Conservation (phyloP, 2,888 invertebrate species). For the Netelia virgata region DNA sequence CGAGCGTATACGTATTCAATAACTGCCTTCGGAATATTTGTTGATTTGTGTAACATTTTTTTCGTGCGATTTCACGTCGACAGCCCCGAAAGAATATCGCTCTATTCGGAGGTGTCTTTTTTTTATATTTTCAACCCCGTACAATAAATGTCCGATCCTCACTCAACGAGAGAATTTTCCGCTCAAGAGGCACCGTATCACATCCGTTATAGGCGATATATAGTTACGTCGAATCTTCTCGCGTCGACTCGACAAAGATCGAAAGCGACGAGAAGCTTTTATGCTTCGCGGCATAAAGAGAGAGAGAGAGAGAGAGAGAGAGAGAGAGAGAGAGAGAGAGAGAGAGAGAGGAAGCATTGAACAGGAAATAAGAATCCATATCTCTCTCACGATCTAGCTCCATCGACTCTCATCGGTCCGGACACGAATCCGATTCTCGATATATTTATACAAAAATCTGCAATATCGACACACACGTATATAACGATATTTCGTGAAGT, state of each 20-base stretch:
- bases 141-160: slow-evolving; percentile 57
- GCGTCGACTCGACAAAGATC: slow-evolving; percentile 58
- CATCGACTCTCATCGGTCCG: slow-evolving; percentile 54
- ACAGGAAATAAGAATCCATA: slow-evolving; percentile 64
- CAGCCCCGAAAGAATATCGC: neutral
- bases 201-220: slow-evolving; percentile 43
- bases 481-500: slow-evolving; percentile 37
- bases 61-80: neutral
- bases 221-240: slow-evolving; percentile 46
- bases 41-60: neutral
- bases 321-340: slow-evolving; percentile 21
- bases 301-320: slow-evolving; percentile 24
- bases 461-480: neutral
- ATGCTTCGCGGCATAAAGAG: slow-evolving; percentile 41
- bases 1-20: neutral
- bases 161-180: slow-evolving; percentile 31
- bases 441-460: slow-evolving; percentile 12
- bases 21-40: neutral
- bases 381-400: slow-evolving; percentile 54
- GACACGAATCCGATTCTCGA: slow-evolving; percentile 60
- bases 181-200: slow-evolving; percentile 19
- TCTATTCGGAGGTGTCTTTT: slow-evolving; percentile 3
- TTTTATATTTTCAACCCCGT: slow-evolving; percentile 9
- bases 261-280: slow-evolving; percentile 42
- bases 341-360: slow-evolving; percentile 37